phyloP scores from a whole-genome alignment of 1,140 invertebrate genomes.

The Megalonaias nervosa region DNA sequence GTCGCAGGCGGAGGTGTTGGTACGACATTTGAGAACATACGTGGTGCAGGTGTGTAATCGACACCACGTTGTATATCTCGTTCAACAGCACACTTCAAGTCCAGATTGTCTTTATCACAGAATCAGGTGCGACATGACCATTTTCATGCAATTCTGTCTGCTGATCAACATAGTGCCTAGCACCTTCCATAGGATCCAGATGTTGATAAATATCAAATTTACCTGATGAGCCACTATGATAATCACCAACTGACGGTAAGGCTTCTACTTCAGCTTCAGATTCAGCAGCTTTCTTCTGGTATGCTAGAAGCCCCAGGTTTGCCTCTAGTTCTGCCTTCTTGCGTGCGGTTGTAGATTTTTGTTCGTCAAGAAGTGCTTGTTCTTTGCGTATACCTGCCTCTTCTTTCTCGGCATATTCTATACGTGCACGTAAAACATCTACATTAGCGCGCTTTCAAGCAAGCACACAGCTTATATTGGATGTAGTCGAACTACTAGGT shows the following conservation, averaged over 20 bases:
- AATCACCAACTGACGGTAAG: neutral
- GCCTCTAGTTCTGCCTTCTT: neutral
- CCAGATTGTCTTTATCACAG: neutral
- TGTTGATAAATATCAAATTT: neutral
- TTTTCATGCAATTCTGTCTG: neutral
- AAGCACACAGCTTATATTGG: too few species aligned
- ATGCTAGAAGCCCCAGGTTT: neutral
- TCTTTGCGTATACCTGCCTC: neutral
- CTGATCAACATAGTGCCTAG: neutral
- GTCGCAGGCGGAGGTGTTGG: too few species aligned
- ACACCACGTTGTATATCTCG: too few species aligned
- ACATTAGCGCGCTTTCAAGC: neutral
- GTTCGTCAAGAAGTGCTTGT: neutral
- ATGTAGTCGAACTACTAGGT: too few species aligned
- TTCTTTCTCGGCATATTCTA: constrained; percentile 9
- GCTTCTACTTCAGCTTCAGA: constrained; percentile 4
- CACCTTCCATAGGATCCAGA: neutral
- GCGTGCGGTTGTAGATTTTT: neutral
- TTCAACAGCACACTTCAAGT: too few species aligned
- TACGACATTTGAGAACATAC: too few species aligned
- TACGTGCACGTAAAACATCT: neutral
- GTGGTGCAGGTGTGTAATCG: too few species aligned
- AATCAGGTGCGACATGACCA: too few species aligned
- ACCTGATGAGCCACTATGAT: too few species aligned
- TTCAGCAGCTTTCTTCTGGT: constrained; percentile 1